A percentile compares a stretch with the other conserved stretches of the same genome.
Evolutionary conservation across 1,140 invertebrate genomes (phyloP).

Genomic region (Hydropsyche tenuis): DNA sequence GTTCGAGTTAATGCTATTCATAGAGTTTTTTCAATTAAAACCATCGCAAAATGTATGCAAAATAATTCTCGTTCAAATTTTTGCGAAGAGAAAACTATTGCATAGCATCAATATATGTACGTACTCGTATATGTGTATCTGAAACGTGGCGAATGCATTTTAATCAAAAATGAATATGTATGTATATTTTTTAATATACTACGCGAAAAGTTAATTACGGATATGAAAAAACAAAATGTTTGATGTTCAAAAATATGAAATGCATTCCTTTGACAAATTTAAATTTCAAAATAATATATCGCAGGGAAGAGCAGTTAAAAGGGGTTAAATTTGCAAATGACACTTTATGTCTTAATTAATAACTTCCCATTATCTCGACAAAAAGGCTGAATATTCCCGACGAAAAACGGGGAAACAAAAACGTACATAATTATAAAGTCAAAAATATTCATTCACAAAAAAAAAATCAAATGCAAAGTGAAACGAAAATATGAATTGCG

Average conservation of each 20-base stretch:
- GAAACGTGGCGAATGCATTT: too few relatives aligned
- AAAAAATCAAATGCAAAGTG: too few relatives aligned
- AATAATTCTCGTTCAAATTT: conserved; percentile 12
- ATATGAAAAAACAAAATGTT: not conserved
- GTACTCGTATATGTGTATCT: conserved; percentile 1
- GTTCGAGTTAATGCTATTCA: conserved; percentile 25
- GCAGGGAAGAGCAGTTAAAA: not conserved
- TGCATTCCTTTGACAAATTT: not conserved
- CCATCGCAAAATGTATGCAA: conserved; percentile 25
- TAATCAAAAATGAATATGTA: not conserved
- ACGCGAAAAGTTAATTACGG: too few relatives aligned
- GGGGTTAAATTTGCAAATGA: conserved; percentile 25
- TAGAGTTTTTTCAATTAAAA: conserved; percentile 29
- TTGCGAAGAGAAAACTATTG: not conserved
- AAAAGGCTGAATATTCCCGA: not conserved
- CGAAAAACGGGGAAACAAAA: not conserved
- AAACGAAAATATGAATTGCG: too few relatives aligned
- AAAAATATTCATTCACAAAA: too few relatives aligned
- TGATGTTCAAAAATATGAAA: not conserved
- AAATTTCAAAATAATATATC: not conserved
- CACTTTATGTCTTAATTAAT: conserved; percentile 29
- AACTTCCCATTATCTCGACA: conserved; percentile 13
- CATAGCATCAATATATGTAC: not conserved
- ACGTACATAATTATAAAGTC: too few relatives aligned
- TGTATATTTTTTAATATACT: not conserved